These are phyloP conservation scores for Fissipunctia ypsillon DNA, from an alignment of 2,888 invertebrate genomes.

Conservation along the genomic window DNA sequence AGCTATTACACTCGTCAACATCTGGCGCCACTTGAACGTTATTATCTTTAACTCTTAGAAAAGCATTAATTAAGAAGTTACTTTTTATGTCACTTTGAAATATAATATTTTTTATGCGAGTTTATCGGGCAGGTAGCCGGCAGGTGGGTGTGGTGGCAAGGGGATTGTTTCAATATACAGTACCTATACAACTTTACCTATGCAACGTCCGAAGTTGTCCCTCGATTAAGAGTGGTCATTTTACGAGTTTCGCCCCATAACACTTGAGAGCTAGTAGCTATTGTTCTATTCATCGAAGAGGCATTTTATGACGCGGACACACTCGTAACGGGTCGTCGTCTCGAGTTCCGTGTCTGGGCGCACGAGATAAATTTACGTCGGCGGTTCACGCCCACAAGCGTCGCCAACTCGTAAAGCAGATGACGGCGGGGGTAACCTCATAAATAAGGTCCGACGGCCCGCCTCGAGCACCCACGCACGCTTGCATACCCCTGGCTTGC, in stretches of 20 bases:
- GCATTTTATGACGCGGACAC: slow-evolving; percentile 82
- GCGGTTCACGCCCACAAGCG: slow-evolving; percentile 80
- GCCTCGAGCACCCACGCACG: slow-evolving; percentile 67
- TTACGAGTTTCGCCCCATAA: slow-evolving; percentile 72
- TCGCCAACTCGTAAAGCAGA: slow-evolving; percentile 83
- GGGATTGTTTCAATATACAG: slow-evolving; percentile 13
- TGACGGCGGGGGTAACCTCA: slow-evolving; percentile 77
- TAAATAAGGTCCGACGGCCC: slow-evolving; percentile 78
- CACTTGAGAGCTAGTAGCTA: slow-evolving; percentile 68
- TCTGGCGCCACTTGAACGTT: slow-evolving; percentile 84
- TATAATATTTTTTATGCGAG: slow-evolving; percentile 46
- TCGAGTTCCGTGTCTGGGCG: slow-evolving; percentile 75
- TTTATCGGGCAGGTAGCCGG: slow-evolving; percentile 33
- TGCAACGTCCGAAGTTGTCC: slow-evolving; percentile 32
- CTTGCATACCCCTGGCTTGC: slow-evolving; percentile 43
- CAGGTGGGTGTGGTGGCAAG: slow-evolving; percentile 18
- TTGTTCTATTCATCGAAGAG: slow-evolving; percentile 84
- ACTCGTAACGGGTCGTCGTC: slow-evolving; percentile 70
- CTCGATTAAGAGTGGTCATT: slow-evolving; percentile 60
- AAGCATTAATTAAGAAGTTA: slow-evolving; percentile 81
- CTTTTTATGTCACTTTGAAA: slow-evolving; percentile 66
- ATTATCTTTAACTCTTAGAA: slow-evolving; percentile 83
- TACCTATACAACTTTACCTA: slow-evolving; percentile 20
- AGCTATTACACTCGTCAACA: slow-evolving; percentile 86
- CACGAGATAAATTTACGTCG: slow-evolving; percentile 81